A percentile compares a stretch with the other conserved stretches of the same genome.
Evolutionary conservation across 2,888 invertebrate species (phyloP).

Genomic region (Eilema sororculum): DNA sequence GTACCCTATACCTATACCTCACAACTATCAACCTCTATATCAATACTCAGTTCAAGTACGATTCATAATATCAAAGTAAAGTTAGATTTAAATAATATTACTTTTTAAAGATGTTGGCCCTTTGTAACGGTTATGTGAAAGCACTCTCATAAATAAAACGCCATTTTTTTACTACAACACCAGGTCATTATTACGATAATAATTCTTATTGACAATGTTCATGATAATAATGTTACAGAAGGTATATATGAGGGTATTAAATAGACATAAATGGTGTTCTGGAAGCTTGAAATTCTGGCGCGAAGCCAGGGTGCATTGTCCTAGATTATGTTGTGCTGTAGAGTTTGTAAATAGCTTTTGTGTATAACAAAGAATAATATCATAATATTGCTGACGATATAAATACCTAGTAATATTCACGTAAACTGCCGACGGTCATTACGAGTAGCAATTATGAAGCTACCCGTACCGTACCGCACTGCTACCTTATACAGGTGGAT

Average conservation of each 20-base stretch:
- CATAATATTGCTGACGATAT: background rate
- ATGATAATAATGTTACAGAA: conserved; percentile 29
- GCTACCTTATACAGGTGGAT: too few species aligned
- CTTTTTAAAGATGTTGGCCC: too few species aligned
- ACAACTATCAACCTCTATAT: too few species aligned
- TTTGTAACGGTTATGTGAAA: background rate
- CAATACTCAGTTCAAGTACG: too few species aligned
- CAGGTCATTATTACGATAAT: conserved; percentile 6
- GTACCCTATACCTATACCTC: too few species aligned
- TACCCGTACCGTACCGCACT: too few species aligned
- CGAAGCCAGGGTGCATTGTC: conserved; percentile 40
- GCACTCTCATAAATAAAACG: background rate
- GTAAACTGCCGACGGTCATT: too few species aligned
- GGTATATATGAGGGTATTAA: conserved; percentile 33
- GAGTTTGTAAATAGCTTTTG: background rate
- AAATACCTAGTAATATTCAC: background rate
- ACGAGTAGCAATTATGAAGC: too few species aligned
- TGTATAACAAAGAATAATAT: background rate
- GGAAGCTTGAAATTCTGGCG: conserved; percentile 30
- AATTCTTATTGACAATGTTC: conserved; percentile 21
- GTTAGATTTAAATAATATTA: too few species aligned
- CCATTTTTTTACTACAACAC: conserved; percentile 5
- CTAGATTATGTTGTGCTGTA: conserved; percentile 6
- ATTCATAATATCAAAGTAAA: too few species aligned
- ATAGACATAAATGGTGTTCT: conserved; percentile 33